A percentile compares a stretch with the other conserved stretches of the same genome.
phyloP scores from a whole-genome alignment of 2,113 vertebrate species.

The Hemichromis elongatus region DNA sequence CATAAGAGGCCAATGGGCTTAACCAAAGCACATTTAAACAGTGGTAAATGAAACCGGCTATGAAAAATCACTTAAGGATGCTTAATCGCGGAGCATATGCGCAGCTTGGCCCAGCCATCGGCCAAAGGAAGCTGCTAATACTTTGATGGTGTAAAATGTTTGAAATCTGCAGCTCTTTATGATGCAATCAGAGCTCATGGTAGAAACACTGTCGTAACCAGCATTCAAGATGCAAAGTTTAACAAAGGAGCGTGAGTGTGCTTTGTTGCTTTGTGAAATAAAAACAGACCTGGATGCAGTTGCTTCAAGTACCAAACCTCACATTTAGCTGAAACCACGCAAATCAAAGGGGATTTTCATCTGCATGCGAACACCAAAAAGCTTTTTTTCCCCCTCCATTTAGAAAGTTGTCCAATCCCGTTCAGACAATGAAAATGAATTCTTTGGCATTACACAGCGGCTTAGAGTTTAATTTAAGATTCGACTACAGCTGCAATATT shows the following conservation, averaged over 20 bases:
- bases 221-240: slow-evolving; percentile 8
- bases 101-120: slow-evolving; percentile 40
- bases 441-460: neutral
- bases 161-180: slow-evolving; percentile 51
- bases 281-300: neutral
- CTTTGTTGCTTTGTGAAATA: slow-evolving; percentile 17
- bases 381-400: neutral
- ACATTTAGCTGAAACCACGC: neutral
- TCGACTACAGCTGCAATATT: neutral
- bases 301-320: neutral
- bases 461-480: neutral
- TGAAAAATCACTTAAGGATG: slow-evolving; percentile 73
- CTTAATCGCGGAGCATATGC: slow-evolving; percentile 61
- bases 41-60: slow-evolving; percentile 64
- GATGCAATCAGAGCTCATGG: slow-evolving; percentile 54
- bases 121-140: slow-evolving; percentile 48
- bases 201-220: neutral
- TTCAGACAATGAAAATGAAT: neutral
- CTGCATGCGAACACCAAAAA: neutral
- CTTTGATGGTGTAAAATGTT: slow-evolving; percentile 63
- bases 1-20: slow-evolving; percentile 73
- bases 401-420: slow-evolving; percentile 1
- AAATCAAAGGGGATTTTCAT: slow-evolving; percentile 37
- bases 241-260: neutral
- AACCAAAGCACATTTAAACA: slow-evolving; percentile 71